Base-by-base conservation (phyloP, 2,797 vertebrate species). In the Artibeus jamaicensis region DNA sequence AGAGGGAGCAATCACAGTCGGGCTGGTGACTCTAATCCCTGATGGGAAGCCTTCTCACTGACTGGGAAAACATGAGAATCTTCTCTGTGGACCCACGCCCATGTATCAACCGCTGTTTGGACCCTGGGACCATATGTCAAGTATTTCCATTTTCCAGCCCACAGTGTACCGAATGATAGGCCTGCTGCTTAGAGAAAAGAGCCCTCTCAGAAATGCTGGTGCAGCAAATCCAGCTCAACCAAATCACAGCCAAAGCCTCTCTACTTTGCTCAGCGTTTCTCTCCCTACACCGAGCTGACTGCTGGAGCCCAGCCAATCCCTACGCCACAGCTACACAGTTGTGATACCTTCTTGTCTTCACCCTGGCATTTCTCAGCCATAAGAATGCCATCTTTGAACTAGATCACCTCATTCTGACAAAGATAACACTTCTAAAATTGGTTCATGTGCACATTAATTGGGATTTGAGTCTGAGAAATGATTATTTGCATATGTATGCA, bases 1-100 rank as follows among this genome's bases (percentile, higher is more conserved):
- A 83, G 19, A 46, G 11, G 1, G 21, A 68, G 68, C 6, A 10
- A 79, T 76, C 39, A 37, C 39, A 50, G 53, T 44, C 37, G 7
- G 15, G 21, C 18, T 22, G n/a, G 89, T 59, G 89, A 67, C 79
- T 88, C 83, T 29, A 57, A 74, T 74, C 29, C 22, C 68, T 59
- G 79, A 65, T 39, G 34, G 37, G 74, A 92, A 93, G 77, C 22
- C 34, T 79, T 70, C 70, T 74, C 87, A 95, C 53, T 81, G 85
- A 85, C 78, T 81, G 46, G 48, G 77, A 62, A 93, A 81, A 39
- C 10, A 37, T 22, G 71, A 44, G 57, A 76, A 37, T 89, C 24
- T 86, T 85, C 59, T 93, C 57, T n/a, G 50, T 6, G 76, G 67
- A 94, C 88, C 71, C 55, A 93, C 19, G 57, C 16, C 59, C 57